phyloP scores from a whole-genome alignment of 2,797 vertebrate species.

The Oophaga sylvatica region DNA sequence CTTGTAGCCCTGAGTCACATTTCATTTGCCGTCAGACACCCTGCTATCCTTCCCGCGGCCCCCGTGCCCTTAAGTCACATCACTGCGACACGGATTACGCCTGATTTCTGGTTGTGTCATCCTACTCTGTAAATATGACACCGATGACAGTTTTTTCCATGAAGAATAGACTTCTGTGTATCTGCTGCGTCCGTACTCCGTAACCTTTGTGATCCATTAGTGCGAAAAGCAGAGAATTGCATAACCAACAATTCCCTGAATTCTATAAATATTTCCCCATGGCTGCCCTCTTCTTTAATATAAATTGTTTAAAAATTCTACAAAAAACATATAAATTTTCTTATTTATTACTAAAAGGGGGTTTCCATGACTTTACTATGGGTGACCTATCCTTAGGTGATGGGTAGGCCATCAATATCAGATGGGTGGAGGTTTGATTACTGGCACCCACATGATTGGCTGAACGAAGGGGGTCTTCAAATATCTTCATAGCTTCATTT shows the following conservation, averaged over 20 bases:
- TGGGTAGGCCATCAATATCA: no score
- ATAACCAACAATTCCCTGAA: background rate
- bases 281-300: no score
- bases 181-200: background rate
- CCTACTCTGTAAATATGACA: background rate
- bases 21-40: background rate
- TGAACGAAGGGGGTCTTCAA: no score
- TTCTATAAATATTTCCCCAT: background rate
- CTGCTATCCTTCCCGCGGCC: background rate
- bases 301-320: no score
- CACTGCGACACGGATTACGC: background rate
- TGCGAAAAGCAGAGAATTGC: background rate
- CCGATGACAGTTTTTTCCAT: background rate
- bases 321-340: no score
- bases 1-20: background rate
- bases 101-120: background rate
- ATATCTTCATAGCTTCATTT: no score
- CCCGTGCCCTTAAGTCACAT: constrained; percentile 11
- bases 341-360: no score
- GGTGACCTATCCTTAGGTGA: no score
- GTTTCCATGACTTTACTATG: no score
- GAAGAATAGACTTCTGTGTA: background rate
- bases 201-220: background rate
- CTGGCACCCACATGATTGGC: no score
- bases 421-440: no score